Base-by-base conservation (phyloP, 2,113 vertebrate species). In the Zapornia atra region DNA sequence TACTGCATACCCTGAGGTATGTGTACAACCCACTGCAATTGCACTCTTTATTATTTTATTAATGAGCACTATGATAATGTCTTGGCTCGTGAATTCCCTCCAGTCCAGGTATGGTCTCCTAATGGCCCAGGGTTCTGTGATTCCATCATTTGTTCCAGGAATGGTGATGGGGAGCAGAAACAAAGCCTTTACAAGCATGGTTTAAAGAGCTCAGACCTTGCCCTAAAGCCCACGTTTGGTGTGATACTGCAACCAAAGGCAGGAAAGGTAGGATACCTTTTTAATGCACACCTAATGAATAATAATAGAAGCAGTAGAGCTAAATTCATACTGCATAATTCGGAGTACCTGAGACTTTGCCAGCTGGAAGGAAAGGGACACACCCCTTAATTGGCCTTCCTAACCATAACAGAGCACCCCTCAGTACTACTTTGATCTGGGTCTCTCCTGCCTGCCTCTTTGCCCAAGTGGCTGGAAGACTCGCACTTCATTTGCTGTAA, bases 1-100 rank as follows among this genome's bases (percentile, higher is more conserved):
- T 97, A 75, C 57, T 97, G 85, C 72, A 73, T 77, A 97, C 89
- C 91, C 80, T 90, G 88, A 97, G 95, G 95, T 97, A 92, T 89
- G 63, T 88, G 63, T 90, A 80, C 88, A 96, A 82, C 70, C 48
- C 60, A 61, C 88, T 82, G n/a, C 96, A 97, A 96, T 95, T 94
- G 88, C 79, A 86, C 40, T 82, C 66, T 96, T 97, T 94, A 90
- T 94, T 96, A 86, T 91, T 92, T 96, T 96, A 94, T 88, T 94
- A 97, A 92, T 94, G 94, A 95, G 89, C 86, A 18, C 73, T 94
- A 36, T 95, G 94, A 92, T 94, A 91, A 93, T 96, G 40, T 81
- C 90, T 96, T 93, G 68, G 92, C 73, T 95, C n/a, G 64, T 71
- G 50, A 88, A 75, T 95, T 93, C 68, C 81, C 83, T 57, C 71